A percentile compares a stretch with the other conserved stretches of the same genome.
Conservation (phyloP, 2,797 vertebrate genomes). For the Pseudochirops cupreus region DNA sequence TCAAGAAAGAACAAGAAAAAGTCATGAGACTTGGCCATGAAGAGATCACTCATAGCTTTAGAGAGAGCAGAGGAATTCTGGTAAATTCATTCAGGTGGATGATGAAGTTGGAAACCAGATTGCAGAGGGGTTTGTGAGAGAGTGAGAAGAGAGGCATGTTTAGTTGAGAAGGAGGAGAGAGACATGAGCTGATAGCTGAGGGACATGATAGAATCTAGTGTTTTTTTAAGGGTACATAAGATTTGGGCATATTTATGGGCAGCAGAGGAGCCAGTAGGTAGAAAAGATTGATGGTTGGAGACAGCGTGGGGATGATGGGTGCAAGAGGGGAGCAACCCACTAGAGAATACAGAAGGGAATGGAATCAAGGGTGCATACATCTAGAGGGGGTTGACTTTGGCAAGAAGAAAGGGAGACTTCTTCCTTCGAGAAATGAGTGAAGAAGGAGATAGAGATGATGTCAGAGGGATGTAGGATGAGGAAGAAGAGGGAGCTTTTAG, state of each 20-base stretch:
- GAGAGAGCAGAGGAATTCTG: background rate
- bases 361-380: background rate
- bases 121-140: background rate
- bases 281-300: background rate
- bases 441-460: background rate
- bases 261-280: background rate
- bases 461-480: background rate
- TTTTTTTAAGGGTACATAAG: background rate
- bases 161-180: background rate
- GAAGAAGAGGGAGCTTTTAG: background rate
- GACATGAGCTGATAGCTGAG: background rate
- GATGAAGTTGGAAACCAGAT: background rate
- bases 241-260: background rate
- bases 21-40: background rate
- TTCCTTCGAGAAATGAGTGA: background rate
- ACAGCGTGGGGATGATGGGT: background rate
- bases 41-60: background rate
- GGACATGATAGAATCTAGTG: background rate
- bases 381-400: background rate
- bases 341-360: background rate
- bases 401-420: background rate
- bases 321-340: background rate
- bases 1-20: background rate
- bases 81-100: background rate
- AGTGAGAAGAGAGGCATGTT: background rate